Conservation (phyloP, 2,797 vertebrate species). For the Typhlichthys subterraneus region DNA sequence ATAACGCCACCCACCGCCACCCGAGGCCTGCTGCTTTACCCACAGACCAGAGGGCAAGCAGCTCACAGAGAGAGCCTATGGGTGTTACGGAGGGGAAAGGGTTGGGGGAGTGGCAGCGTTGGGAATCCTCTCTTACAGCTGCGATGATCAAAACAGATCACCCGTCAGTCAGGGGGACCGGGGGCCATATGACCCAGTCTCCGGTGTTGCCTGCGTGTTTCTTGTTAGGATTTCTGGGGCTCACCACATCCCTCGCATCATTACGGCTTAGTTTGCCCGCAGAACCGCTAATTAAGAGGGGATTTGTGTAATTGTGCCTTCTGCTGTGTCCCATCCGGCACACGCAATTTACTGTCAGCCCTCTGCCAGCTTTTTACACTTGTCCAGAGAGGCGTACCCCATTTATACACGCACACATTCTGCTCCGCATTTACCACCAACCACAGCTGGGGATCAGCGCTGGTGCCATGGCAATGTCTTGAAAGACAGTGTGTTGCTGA, state of each 20-base stretch:
- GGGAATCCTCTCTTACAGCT: slow-evolving; percentile 57
- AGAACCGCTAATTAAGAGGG: slow-evolving; percentile 86
- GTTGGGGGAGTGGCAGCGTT: slow-evolving; percentile 35
- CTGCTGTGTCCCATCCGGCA: slow-evolving; percentile 82
- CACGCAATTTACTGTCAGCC: slow-evolving; percentile 79
- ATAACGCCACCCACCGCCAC: slow-evolving; percentile 74
- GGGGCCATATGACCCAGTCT: slow-evolving; percentile 63
- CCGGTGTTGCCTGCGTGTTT: slow-evolving; percentile 63
- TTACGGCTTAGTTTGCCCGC: slow-evolving; percentile 80
- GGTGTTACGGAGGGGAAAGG: slow-evolving; percentile 29
- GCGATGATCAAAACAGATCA: slow-evolving; percentile 69
- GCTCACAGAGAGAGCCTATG: slow-evolving; percentile 46
- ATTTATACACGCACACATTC: slow-evolving; percentile 71
- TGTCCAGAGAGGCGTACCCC: slow-evolving; percentile 77
- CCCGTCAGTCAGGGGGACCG: slow-evolving; percentile 51
- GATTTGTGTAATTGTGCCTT: slow-evolving; percentile 86
- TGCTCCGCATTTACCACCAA: slow-evolving; percentile 69
- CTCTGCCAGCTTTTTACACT: slow-evolving; percentile 76
- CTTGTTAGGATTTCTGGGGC: slow-evolving; percentile 75
- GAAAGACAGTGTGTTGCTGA: slow-evolving; percentile 72
- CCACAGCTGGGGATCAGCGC: slow-evolving; percentile 75
- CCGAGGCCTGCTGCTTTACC: slow-evolving; percentile 64
- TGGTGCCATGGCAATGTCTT: slow-evolving; percentile 68
- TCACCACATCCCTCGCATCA: slow-evolving; percentile 75
- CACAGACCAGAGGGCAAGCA: slow-evolving; percentile 69